phyloP scores from a whole-genome alignment of 1,140 invertebrate species.

The Caenorhabditis briggsae region DNA sequence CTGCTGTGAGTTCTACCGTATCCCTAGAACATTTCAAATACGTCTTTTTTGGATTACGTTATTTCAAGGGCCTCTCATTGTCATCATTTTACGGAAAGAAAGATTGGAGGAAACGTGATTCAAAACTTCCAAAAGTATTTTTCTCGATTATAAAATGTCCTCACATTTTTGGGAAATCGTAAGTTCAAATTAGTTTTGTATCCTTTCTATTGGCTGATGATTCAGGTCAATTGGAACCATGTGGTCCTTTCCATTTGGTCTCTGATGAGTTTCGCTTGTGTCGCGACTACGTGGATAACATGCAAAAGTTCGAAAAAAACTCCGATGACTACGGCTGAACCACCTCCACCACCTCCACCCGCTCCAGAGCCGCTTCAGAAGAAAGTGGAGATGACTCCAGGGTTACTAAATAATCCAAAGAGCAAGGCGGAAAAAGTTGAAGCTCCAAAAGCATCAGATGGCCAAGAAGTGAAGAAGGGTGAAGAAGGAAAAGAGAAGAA shows the following conservation, averaged over 20 bases:
- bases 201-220: no score
- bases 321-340: not conserved
- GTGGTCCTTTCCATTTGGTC: not conserved
- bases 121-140: not conserved
- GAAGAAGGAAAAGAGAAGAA: not conserved
- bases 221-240: not conserved
- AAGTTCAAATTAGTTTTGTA: not conserved
- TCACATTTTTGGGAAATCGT: constrained; percentile 23
- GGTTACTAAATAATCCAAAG: not conserved
- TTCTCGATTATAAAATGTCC: constrained; percentile 18
- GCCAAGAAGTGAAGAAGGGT: not conserved
- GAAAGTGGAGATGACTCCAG: not conserved
- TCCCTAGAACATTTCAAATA: not conserved
- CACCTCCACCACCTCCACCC: not conserved
- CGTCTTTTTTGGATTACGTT: not conserved
- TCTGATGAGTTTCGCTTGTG: not conserved
- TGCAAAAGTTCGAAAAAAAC: constrained; percentile 18
- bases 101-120: not conserved
- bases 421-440: not conserved
- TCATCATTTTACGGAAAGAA: not conserved
- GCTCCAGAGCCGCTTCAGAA: not conserved
- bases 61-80: not conserved
- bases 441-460: not conserved
- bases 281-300: not conserved
- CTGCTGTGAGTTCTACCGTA: no score